These are phyloP conservation scores for Avahi laniger DNA, from an alignment of 2,797 vertebrate species.

Conservation along the genomic window DNA sequence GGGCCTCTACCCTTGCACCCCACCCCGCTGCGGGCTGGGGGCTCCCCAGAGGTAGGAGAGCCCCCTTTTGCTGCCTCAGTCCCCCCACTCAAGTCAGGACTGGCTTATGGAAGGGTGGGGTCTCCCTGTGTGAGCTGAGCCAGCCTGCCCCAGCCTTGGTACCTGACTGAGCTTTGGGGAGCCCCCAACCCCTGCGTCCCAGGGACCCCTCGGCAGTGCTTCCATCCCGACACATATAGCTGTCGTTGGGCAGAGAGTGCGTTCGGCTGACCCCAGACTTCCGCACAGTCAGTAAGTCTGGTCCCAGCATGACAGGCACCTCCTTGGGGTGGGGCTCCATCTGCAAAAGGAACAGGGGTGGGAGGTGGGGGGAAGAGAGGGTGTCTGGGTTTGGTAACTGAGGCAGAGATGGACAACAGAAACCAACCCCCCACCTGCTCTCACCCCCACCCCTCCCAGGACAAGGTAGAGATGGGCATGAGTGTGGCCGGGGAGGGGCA, in stretches of 20 bases:
- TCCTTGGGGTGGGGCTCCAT: slow-evolving; percentile 61
- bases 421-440: background rate
- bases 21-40: background rate
- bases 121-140: background rate
- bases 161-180: slow-evolving; percentile 90
- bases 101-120: background rate
- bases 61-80: background rate
- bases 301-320: slow-evolving; percentile 60
- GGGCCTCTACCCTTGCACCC: background rate
- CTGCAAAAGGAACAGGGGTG: slow-evolving; percentile 74
- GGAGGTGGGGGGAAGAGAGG: slow-evolving; percentile 25
- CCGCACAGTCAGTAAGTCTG: slow-evolving; percentile 91
- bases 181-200: slow-evolving; percentile 65
- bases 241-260: slow-evolving; percentile 97
- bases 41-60: background rate
- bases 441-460: slow-evolving; percentile 13
- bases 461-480: slow-evolving; percentile 79
- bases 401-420: slow-evolving; percentile 25
- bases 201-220: slow-evolving; percentile 79
- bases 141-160: background rate
- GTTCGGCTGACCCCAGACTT: slow-evolving; percentile 95
- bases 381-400: rapidly evolving
- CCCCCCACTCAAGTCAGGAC: background rate
- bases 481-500: background rate
- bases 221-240: slow-evolving; percentile 93